phyloP scores from a whole-genome alignment of 2,797 vertebrate genomes.

The Garrulus glandarius region DNA sequence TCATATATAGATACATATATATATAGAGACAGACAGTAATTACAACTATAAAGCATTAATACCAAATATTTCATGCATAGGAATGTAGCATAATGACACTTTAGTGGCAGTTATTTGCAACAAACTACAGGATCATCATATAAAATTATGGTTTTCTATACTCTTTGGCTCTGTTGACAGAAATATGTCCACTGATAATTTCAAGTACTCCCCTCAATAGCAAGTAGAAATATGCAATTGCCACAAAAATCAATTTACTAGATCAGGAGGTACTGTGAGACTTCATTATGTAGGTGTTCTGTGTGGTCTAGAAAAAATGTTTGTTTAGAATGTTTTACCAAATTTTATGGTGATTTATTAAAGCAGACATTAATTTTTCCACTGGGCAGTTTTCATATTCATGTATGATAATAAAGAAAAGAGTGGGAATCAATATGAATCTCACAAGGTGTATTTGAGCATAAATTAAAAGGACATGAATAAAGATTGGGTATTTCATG shows the following conservation, averaged over 20 bases:
- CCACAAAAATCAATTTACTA: background rate
- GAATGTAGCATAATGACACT: background rate
- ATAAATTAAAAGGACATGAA: background rate
- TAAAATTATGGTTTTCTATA: background rate
- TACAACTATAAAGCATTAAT: background rate
- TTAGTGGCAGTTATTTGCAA: too few species aligned
- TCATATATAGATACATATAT: accelerated
- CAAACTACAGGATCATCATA: background rate
- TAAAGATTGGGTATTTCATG: background rate
- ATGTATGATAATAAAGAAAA: background rate
- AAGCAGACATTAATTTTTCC: background rate
- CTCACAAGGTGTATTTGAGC: background rate
- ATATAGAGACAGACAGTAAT: background rate
- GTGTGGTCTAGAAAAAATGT: background rate
- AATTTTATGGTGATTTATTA: background rate
- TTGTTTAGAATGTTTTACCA: background rate
- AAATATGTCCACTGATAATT: background rate
- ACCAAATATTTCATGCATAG: background rate
- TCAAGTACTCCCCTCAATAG: background rate
- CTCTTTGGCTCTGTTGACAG: background rate
- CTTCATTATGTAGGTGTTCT: background rate
- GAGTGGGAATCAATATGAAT: background rate
- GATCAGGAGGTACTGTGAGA: background rate
- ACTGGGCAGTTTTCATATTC: background rate
- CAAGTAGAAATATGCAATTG: background rate